A percentile compares a stretch with the other conserved stretches of the same genome.
Conservation (phyloP, 2,888 invertebrate genomes). For the Acleris sparsana region DNA sequence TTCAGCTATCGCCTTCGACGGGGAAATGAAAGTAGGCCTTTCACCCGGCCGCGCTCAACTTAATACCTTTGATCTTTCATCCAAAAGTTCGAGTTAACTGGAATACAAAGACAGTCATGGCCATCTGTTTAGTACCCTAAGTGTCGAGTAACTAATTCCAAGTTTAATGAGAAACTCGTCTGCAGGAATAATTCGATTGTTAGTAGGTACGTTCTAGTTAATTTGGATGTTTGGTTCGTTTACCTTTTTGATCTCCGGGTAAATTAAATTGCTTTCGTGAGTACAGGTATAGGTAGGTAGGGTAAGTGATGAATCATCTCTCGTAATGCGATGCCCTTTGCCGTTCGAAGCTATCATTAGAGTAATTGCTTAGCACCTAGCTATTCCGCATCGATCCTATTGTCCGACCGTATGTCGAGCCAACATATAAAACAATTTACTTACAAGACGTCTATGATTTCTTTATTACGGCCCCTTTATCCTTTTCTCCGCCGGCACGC, state of each 20-base stretch:
- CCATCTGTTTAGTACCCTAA: constrained; percentile 66
- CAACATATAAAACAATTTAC: constrained; percentile 73
- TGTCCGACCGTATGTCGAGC: constrained; percentile 47
- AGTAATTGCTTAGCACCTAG: constrained; percentile 61
- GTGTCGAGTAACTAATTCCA: constrained; percentile 69
- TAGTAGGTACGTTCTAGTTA: constrained; percentile 56
- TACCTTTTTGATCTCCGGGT: constrained; percentile 49
- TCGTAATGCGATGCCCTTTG: constrained; percentile 54
- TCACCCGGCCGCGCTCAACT: constrained; percentile 65
- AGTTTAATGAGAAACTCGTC: constrained; percentile 75
- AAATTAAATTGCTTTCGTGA: constrained; percentile 48
- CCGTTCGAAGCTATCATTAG: constrained; percentile 60
- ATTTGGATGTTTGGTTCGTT: constrained; percentile 52
- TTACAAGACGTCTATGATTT: constrained; percentile 70
- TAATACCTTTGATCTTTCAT: constrained; percentile 77
- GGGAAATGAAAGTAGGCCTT: constrained; percentile 74
- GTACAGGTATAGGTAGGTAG: constrained; percentile 38
- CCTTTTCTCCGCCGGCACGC: constrained; percentile 61
- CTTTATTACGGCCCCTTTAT: constrained; percentile 69
- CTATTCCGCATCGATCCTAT: constrained; percentile 51
- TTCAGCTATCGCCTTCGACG: constrained; percentile 62
- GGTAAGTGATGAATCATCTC: constrained; percentile 50
- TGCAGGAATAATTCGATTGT: constrained; percentile 71
- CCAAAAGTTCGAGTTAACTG: constrained; percentile 74
- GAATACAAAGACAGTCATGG: constrained; percentile 71